Conservation (phyloP, 1,140 invertebrate genomes). For the Magallana angulata region DNA sequence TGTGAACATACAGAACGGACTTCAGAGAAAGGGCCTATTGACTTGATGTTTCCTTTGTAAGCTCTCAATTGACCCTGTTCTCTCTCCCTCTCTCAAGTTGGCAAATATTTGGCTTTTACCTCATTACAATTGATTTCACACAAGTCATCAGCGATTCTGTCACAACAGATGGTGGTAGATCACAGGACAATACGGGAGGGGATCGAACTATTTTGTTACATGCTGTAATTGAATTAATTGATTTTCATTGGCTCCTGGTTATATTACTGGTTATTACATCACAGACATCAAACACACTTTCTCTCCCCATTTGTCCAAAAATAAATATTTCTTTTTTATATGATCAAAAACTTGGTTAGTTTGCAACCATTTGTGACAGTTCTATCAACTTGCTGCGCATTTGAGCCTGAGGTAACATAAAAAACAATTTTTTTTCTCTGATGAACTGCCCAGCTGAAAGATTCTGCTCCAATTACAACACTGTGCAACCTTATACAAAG, state of each 20-base stretch:
- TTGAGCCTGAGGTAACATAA: too few relatives aligned
- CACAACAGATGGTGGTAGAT: slow-evolving; percentile 29
- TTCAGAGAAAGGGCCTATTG: slow-evolving; percentile 16
- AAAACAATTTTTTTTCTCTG: too few relatives aligned
- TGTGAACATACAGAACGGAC: not conserved
- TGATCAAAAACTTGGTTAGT: too few relatives aligned
- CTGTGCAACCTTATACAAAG: too few relatives aligned
- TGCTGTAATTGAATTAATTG: not conserved
- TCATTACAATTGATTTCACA: slow-evolving; percentile 34
- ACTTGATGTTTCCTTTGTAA: slow-evolving; percentile 28
- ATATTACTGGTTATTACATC: not conserved
- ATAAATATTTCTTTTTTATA: too few relatives aligned
- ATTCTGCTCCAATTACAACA: too few relatives aligned
- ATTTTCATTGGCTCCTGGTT: not conserved
- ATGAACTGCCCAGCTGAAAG: too few relatives aligned
- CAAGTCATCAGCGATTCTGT: slow-evolving; percentile 22
- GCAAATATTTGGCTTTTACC: slow-evolving; percentile 30
- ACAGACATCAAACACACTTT: not conserved
- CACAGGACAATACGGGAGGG: not conserved
- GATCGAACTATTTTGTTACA: not conserved
- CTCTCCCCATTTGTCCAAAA: too few relatives aligned
- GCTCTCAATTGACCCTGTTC: slow-evolving; percentile 28
- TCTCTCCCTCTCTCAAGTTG: not conserved
- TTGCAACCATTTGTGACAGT: too few relatives aligned
- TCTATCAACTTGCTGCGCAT: too few relatives aligned